Evolutionary conservation across 2,888 invertebrate genomes (phyloP), one percentile per base, ranked within the genome.

Genomic region (Abrostola triplasia): DNA sequence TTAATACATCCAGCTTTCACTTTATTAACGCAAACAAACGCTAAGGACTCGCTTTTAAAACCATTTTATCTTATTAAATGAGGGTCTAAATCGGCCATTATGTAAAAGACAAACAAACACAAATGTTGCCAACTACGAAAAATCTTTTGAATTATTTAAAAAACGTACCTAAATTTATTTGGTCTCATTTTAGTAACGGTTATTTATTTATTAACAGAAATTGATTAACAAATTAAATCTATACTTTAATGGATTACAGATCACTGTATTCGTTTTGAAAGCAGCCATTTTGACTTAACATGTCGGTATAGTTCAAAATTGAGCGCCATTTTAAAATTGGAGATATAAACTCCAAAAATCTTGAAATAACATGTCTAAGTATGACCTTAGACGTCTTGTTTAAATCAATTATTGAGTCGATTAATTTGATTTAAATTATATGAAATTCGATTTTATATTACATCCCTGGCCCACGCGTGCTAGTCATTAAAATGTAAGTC

Each of bases 141-240:
- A 84, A 82, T 85, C 79, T 62, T 70, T 63, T 64, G 72, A 81
- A 75, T 74, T 81, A 80, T 70, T 79, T 77, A 82, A 83, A 81
- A 90, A 92, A 90, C 87, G 83, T 91, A 92, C 90, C 93, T 94
- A 93, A 90, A 87, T 90, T 93, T 94, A 94, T 94, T 94, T 94
- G 93, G 94, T 94, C 94, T 94, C 92, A 88, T 92, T 92, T 91
- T 93, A 93, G 91, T 92, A 93, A 92, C 90, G 91, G 91, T 89
- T 88, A 88, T 70, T 75, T 82, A 86, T 84, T 84, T 77, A 80
- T 84, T 62, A 89, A 90, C 88, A 85, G 81, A 89, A 86, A 84
- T 79, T 71, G 79, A 82, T 78, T 76, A 79, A 77, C 70, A 72
- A 79, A 79, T 76, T 76, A 79, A 75, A 73, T 71, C 65, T 86